Base-by-base conservation (phyloP, 2,888 invertebrate genomes). In the Cerceris rybyensis region DNA sequence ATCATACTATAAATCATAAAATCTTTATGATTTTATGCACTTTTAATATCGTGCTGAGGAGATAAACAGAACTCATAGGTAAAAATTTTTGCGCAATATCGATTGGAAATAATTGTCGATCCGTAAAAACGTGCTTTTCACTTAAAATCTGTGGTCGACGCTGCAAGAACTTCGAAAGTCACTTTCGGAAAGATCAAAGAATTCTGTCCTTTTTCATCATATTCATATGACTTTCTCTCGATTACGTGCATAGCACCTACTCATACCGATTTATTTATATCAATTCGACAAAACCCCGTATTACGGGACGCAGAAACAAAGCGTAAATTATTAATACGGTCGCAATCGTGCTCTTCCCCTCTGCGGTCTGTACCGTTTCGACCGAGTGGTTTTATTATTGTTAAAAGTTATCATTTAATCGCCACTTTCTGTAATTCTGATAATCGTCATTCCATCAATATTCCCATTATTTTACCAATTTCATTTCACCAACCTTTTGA, bases 261-360 rank as follows among this genome's bases (percentile, higher is more conserved):
- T 46, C 28, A 72, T 77, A 72, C 66, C 83, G 64, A 70, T 72
- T 71, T 67, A 68, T 61, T 70, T 61, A 58, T 75, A 71, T 64
- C 67, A 75, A 84, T 84, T 80, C 69, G 67, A 43, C 70, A 59
- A 75, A 79, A 71, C 72, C 43, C 67, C 60, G 63, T 63, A 64
- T 75, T 75, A 65, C 70, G 61, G 75, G 70, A 65, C 75, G 64
- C 70, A 60, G 82, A 76, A 75, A 76, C 80, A 75, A 78, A 78
- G 70, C 76, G 69, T 74, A 70, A 78, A 80, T 82, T 84, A 82
- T 82, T 80, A 78, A 71, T 65, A 41, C 68, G 76, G 63, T 66
- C 81, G 71, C 73, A 74, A 80, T 84, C 77, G 75, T 71, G 67
- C 70, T 70, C 28, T 28, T 68, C 70, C 73, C 63, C 63, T 71